Evolutionary conservation across 2,113 vertebrate genomes (phyloP).

Genomic region (Ophiodon elongatus): DNA sequence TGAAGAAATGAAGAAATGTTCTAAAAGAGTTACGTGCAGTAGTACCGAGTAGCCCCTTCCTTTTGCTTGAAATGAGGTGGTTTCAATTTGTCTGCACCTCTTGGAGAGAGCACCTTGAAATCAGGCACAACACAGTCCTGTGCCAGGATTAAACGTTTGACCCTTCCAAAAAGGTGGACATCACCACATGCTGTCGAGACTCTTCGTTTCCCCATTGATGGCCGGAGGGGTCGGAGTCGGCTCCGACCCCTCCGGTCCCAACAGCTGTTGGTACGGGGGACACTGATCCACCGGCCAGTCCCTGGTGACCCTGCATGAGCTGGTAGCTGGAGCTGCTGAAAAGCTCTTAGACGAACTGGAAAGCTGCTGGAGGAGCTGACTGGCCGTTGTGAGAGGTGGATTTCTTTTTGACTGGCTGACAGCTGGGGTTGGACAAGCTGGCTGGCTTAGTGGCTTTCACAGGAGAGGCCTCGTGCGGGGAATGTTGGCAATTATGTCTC

Average conservation of each 20-base stretch:
- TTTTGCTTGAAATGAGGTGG: neutral
- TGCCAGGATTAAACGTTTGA: neutral
- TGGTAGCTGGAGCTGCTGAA: constrained; percentile 14
- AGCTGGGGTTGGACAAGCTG: neutral
- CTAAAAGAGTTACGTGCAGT: neutral
- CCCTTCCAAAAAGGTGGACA: neutral
- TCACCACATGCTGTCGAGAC: neutral
- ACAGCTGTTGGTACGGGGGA: constrained; percentile 20
- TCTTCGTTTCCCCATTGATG: neutral
- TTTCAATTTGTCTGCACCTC: neutral
- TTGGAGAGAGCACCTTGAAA: neutral
- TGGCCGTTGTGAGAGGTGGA: constrained; percentile 11
- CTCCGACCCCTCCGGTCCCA: constrained; percentile 11
- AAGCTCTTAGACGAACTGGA: constrained; percentile 30
- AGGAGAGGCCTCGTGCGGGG: constrained; percentile 9
- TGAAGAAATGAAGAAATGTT: neutral
- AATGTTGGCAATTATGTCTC: constrained; percentile 1
- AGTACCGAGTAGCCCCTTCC: neutral
- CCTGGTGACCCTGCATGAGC: neutral
- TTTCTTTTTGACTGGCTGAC: constrained; percentile 30
- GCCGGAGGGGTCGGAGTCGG: neutral
- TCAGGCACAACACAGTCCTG: neutral
- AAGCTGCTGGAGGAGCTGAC: constrained; percentile 7
- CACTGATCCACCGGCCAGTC: neutral
- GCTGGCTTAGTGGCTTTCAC: neutral